These are phyloP conservation scores for Catostylus mosaicus DNA, from an alignment of 30 jellyfish, hydroid and myxozoan genomes.

Conservation along the genomic window DNA sequence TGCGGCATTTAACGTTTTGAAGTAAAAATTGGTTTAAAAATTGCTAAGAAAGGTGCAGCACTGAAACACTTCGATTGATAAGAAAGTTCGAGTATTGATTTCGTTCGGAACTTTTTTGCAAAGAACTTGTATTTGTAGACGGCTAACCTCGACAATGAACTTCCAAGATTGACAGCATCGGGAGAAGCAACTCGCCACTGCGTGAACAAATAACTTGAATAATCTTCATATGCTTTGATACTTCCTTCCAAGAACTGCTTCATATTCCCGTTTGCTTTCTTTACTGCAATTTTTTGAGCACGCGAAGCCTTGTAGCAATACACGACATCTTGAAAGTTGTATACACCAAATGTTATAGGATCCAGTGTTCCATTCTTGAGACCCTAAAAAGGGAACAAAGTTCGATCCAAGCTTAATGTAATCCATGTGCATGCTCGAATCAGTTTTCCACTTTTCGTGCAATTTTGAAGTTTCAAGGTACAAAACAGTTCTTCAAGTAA, in stretches of 20 bases:
- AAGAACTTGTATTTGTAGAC: background rate
- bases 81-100: too few relatives aligned
- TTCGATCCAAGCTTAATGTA: background rate
- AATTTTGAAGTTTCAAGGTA: background rate
- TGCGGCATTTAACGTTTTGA: background rate
- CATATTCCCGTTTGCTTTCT: background rate
- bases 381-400: background rate
- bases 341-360: background rate
- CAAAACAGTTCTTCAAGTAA: too few relatives aligned
- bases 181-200: background rate
- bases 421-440: background rate
- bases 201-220: background rate
- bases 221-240: background rate
- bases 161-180: background rate
- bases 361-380: background rate
- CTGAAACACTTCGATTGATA: background rate
- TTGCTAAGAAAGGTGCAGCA: background rate
- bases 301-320: background rate
- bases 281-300: background rate
- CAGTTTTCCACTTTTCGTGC: background rate
- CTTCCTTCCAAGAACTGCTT: background rate
- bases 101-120: background rate
- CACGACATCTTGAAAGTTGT: background rate
- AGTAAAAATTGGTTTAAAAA: background rate
- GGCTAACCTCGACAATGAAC: background rate